Conservation (phyloP, 2,113 vertebrate species). For the Barbus barbus region DNA sequence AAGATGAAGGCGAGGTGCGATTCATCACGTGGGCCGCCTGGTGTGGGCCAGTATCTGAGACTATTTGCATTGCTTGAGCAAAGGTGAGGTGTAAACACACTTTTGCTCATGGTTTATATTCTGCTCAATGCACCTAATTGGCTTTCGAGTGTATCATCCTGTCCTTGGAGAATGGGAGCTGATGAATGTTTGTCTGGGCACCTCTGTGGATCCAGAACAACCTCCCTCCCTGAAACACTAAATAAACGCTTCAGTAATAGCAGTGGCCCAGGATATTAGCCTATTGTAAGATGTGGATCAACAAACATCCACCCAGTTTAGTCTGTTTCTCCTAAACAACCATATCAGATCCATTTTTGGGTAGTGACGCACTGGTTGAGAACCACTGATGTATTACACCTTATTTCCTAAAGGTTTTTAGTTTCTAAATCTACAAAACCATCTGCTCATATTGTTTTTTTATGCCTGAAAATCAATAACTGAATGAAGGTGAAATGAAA, state of each 20-base stretch:
- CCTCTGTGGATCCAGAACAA: neutral
- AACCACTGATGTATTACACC: neutral
- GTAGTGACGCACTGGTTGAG: neutral
- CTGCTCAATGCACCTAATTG: constrained; percentile 65
- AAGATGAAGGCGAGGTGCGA: constrained; percentile 45
- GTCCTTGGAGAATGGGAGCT: constrained; percentile 60
- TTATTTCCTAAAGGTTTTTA: neutral
- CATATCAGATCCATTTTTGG: neutral
- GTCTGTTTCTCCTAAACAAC: neutral
- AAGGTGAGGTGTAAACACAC: constrained; percentile 60
- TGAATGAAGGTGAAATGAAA: neutral
- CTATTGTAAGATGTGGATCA: neutral
- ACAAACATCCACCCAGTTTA: neutral
- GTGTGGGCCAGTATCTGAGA: constrained; percentile 58
- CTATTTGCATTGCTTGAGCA: constrained; percentile 64
- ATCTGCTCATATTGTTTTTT: neutral
- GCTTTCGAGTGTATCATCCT: constrained; percentile 61
- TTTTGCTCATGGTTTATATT: constrained; percentile 66
- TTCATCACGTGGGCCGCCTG: constrained; percentile 62
- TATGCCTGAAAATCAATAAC: neutral
- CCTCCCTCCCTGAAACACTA: neutral
- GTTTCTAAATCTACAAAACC: neutral
- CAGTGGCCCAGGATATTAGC: neutral
- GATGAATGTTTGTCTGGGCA: constrained; percentile 54
- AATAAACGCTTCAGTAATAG: neutral